Evolutionary conservation across 2,113 vertebrate genomes (phyloP).

Genomic region (Pollachius pollachius): DNA sequence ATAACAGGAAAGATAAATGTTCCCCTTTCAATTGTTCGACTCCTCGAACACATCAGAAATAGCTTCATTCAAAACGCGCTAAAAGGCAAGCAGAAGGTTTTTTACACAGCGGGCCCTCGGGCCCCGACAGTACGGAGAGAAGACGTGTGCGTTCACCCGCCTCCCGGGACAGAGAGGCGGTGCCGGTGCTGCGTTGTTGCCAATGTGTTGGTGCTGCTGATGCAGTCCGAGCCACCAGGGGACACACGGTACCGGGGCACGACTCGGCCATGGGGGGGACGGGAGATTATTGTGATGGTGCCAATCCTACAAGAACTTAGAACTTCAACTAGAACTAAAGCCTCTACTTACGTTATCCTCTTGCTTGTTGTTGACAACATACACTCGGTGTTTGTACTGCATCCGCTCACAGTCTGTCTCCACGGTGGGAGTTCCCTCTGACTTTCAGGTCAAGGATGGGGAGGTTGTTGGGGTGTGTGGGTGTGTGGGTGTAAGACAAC

Average conservation of each 20-base stretch:
- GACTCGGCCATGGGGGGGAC: too few relatives aligned
- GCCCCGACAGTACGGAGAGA: conserved; percentile 25
- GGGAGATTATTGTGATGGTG: conserved; percentile 50
- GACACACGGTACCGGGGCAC: too few relatives aligned
- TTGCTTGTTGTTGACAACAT: conserved; percentile 33
- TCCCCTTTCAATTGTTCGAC: too few relatives aligned
- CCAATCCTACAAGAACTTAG: conserved; percentile 50
- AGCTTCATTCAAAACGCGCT: neutral
- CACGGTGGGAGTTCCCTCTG: neutral
- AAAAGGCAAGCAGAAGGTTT: neutral
- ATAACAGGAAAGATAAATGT: conserved; percentile 1
- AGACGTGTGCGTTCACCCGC: neutral
- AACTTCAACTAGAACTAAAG: conserved; percentile 48
- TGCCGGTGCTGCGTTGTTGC: neutral
- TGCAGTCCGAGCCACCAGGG: neutral
- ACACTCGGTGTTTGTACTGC: too few relatives aligned
- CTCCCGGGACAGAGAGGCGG: neutral
- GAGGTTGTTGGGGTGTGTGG: neutral
- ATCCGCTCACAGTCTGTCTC: too few relatives aligned
- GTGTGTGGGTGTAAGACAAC: neutral
- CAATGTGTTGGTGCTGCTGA: neutral
- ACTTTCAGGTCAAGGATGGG: neutral
- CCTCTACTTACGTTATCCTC: conserved; percentile 42
- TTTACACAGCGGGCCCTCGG: conserved; percentile 16
- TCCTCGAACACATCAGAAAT: too few relatives aligned